These are phyloP conservation scores for Leptinotarsa rubiginosa DNA, from an alignment of 2,888 invertebrate genomes.

Conservation along the genomic window DNA sequence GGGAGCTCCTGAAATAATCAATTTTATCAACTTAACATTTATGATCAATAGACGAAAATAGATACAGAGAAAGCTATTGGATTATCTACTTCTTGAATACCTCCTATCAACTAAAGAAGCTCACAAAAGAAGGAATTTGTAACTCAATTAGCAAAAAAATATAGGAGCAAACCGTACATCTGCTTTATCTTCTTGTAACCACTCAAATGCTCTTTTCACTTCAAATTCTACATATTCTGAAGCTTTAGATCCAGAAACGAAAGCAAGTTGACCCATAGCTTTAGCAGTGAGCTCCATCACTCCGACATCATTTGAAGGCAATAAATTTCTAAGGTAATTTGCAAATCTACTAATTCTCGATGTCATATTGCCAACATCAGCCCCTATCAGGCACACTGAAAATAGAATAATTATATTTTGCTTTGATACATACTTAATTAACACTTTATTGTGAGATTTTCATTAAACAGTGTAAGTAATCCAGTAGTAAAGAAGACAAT, in stretches of 20 bases:
- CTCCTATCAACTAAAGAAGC: too few species aligned
- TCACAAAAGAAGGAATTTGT: too few species aligned
- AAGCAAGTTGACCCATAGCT: conserved; percentile 92
- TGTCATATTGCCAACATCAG: conserved; percentile 92
- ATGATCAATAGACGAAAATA: too few species aligned
- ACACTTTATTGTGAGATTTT: not conserved
- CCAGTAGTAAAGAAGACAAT: too few species aligned
- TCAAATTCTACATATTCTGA: conserved; percentile 99
- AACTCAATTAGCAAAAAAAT: too few species aligned
- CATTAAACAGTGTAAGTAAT: too few species aligned
- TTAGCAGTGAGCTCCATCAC: conserved; percentile 97
- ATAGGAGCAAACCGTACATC: conserved; percentile 69
- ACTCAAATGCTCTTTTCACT: conserved; percentile 95
- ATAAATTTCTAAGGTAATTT: conserved; percentile 88
- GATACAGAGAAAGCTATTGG: too few species aligned
- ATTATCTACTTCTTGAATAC: too few species aligned
- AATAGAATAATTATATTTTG: conserved; percentile 42
- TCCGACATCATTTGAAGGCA: conserved; percentile 90
- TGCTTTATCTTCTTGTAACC: conserved; percentile 90
- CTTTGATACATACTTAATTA: not conserved
- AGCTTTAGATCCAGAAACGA: conserved; percentile 92
- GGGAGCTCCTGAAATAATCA: too few species aligned
- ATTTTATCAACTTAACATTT: too few species aligned
- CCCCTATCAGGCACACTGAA: conserved; percentile 91
- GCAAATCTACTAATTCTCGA: conserved; percentile 92